Conservation (phyloP, 2,113 vertebrate genomes). For the Rhineura floridana region DNA sequence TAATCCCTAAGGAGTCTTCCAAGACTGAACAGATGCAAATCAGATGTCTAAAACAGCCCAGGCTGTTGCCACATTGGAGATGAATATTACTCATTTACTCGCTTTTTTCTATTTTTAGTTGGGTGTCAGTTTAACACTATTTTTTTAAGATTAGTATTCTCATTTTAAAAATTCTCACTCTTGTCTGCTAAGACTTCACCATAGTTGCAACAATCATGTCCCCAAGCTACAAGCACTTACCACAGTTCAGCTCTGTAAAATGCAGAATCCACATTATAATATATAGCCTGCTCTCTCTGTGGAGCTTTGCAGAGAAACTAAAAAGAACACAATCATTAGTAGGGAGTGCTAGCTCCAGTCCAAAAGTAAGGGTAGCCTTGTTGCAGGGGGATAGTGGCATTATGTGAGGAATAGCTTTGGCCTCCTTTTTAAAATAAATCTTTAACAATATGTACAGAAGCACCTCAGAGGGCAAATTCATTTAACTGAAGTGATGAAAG, state of each 20-base stretch:
- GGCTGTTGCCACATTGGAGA: conserved; percentile 14
- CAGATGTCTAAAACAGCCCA: conserved; percentile 2
- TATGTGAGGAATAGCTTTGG: not conserved
- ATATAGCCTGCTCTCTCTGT: not conserved
- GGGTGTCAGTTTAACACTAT: conserved; percentile 35
- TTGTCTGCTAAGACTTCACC: conserved; percentile 10
- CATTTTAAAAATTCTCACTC: conserved; percentile 14
- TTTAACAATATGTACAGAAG: not conserved
- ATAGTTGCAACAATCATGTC: not conserved
- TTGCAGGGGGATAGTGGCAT: not conserved
- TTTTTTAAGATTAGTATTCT: conserved; percentile 19
- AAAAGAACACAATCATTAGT: not conserved
- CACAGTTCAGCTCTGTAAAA: conserved; percentile 60
- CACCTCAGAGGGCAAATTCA: not conserved
- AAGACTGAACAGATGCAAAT: conserved; percentile 15
- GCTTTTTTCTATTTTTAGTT: conserved; percentile 45
- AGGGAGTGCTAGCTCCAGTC: not conserved
- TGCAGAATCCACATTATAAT: conserved; percentile 13
- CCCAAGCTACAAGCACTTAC: conserved; percentile 32
- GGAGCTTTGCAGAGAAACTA: not conserved
- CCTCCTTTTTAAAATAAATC: not conserved
- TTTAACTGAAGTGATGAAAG: not conserved
- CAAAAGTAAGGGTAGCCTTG: no score
- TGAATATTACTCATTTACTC: conserved; percentile 50
- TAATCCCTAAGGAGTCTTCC: conserved; percentile 9